Percentiles rank a stretch among this genome's conserved stretches.
These are phyloP conservation scores for Caenorhabditis parvicauda DNA, from an alignment of 2,888 invertebrate species.

Conservation along the genomic window DNA sequence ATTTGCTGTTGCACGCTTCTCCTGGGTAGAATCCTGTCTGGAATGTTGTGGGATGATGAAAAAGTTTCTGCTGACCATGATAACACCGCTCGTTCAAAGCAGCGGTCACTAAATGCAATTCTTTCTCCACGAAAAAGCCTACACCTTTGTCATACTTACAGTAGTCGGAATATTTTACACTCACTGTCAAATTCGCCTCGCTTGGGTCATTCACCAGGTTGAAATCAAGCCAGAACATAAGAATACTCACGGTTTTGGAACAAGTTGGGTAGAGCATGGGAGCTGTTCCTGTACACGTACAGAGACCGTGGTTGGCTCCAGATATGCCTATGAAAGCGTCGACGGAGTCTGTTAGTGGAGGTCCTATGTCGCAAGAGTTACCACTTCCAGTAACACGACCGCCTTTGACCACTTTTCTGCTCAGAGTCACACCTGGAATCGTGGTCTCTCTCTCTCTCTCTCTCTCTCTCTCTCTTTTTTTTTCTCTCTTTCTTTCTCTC, in stretches of 20 bases:
- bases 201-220: too few relatives aligned
- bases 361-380: conserved; percentile 1
- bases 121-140: too few relatives aligned
- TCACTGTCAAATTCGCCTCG: too few relatives aligned
- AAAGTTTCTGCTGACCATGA: too few relatives aligned
- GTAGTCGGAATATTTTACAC: too few relatives aligned
- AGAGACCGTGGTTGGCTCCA: conserved; percentile 37
- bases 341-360: not conserved
- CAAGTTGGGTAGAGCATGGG: conserved; percentile 20
- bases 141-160: too few relatives aligned
- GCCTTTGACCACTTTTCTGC: conserved; percentile 36
- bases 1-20: conserved; percentile 19
- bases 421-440: conserved; percentile 44
- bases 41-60: not conserved
- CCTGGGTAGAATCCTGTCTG: conserved; percentile 33
- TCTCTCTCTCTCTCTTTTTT: too few relatives aligned
- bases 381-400: conserved; percentile 22
- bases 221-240: too few relatives aligned
- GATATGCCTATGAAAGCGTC: conserved; percentile 29
- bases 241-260: conserved; percentile 12
- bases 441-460: too few relatives aligned
- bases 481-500: too few relatives aligned
- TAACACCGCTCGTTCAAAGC: too few relatives aligned
- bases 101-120: too few relatives aligned
- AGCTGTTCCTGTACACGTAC: conserved; percentile 14